phyloP scores from a whole-genome alignment of 2,888 invertebrate genomes.

The Barypeithes pellucidus region DNA sequence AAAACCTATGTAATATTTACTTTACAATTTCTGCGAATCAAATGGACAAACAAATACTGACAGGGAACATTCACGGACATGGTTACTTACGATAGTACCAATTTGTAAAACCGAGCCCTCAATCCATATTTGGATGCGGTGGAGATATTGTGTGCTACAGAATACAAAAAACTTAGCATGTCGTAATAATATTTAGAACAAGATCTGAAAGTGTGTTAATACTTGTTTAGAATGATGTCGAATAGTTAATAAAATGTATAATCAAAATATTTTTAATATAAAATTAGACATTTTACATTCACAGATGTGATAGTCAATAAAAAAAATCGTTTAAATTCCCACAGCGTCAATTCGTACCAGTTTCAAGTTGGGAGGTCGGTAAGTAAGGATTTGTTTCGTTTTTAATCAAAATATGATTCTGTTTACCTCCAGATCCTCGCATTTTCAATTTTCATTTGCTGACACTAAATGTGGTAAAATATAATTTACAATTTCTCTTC shows the following conservation, averaged over 20 bases:
- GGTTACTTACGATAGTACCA: conserved; percentile 28
- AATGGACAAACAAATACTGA: conserved; percentile 6
- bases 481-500: too few relatives aligned
- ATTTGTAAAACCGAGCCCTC: conserved; percentile 41
- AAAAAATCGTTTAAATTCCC: too few relatives aligned
- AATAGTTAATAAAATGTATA: background rate
- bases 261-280: background rate
- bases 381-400: too few relatives aligned
- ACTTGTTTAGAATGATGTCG: background rate
- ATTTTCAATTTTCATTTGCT: too few relatives aligned
- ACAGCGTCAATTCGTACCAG: too few relatives aligned
- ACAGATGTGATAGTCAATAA: too few relatives aligned
- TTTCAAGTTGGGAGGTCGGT: too few relatives aligned
- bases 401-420: too few relatives aligned
- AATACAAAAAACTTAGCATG: conserved; percentile 14
- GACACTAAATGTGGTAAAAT: too few relatives aligned
- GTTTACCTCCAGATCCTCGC: too few relatives aligned
- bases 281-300: too few relatives aligned
- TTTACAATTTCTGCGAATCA: conserved; percentile 29
- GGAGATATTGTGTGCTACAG: conserved; percentile 19
- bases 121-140: conserved; percentile 37
- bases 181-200: conserved; percentile 12
- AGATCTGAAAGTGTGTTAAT: conserved; percentile 15
- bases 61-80: conserved; percentile 22
- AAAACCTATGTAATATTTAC: conserved; percentile 9